Evolutionary conservation across 2,113 vertebrate genomes (phyloP).

Genomic region (Apeltes quadracus): DNA sequence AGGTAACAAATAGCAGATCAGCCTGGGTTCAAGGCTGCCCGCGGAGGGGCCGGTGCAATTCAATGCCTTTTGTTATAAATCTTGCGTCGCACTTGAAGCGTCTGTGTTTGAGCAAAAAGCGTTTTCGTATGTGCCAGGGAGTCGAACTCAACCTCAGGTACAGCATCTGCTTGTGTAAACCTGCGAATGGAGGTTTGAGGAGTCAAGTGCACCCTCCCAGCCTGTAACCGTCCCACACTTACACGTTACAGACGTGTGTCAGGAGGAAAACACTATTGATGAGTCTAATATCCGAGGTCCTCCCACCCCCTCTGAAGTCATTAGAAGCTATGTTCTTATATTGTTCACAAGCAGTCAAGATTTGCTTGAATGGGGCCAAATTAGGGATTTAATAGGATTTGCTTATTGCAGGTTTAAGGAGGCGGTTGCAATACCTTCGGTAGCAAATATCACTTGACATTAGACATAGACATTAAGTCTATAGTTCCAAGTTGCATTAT

Average conservation of each 20-base stretch:
- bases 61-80: slow-evolving; percentile 66
- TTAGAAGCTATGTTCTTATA: slow-evolving; percentile 63
- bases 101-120: slow-evolving; percentile 18
- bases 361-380: slow-evolving; percentile 64
- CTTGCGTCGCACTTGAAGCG: slow-evolving; percentile 26
- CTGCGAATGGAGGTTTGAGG: slow-evolving; percentile 22
- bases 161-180: slow-evolving; percentile 49
- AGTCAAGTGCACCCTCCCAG: slow-evolving; percentile 31
- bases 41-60: slow-evolving; percentile 54
- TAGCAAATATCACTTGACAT: slow-evolving; percentile 59
- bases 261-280: slow-evolving; percentile 40
- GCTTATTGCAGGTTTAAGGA: slow-evolving; percentile 51
- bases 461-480: too few relatives aligned
- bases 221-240: slow-evolving; percentile 21
- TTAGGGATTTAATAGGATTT: slow-evolving; percentile 74
- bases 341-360: slow-evolving; percentile 69
- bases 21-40: slow-evolving; percentile 72
- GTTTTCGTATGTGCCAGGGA: slow-evolving; percentile 21
- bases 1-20: slow-evolving; percentile 76
- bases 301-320: slow-evolving; percentile 45
- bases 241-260: slow-evolving; percentile 20
- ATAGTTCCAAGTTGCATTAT: slow-evolving; percentile 36
- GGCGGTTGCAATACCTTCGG: slow-evolving; percentile 45
- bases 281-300: slow-evolving; percentile 54
- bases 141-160: slow-evolving; percentile 9